Evolutionary conservation across 2,113 vertebrate genomes (phyloP).

Genomic region (Pangasianodon gigas): DNA sequence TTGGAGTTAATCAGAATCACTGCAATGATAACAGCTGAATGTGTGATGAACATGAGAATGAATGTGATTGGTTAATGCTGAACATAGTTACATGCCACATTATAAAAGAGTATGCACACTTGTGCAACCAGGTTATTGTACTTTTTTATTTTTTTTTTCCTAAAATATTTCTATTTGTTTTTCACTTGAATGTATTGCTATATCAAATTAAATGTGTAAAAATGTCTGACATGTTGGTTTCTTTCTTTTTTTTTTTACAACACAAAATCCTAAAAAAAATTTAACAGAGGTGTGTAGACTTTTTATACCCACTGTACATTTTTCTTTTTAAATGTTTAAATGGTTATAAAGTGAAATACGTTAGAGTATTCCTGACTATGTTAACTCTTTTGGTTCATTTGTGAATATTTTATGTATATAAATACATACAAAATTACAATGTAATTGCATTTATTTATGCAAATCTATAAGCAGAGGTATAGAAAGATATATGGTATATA

Average conservation of each 20-base stretch:
- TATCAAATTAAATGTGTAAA: neutral
- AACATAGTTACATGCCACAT: neutral
- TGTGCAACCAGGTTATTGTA: neutral
- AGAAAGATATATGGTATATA: neutral
- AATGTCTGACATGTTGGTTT: neutral
- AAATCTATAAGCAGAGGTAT: neutral
- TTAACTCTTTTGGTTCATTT: neutral
- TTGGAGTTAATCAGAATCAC: neutral
- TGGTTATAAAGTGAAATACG: neutral
- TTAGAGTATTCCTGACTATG: neutral
- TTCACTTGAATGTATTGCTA: neutral
- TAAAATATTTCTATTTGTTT: neutral
- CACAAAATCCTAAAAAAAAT: no score
- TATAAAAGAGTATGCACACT: neutral
- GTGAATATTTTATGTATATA: neutral
- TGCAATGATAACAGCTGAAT: neutral
- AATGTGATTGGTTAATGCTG: neutral
- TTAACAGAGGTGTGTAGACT: no score
- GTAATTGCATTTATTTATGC: neutral
- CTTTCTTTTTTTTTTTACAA: neutral
- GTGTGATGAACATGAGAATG: neutral
- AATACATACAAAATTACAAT: neutral
- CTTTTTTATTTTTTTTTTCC: neutral
- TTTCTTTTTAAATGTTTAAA: neutral
- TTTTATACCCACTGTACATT: neutral